Evolutionary conservation across 1,140 invertebrate species (phyloP), one percentile per base, ranked within the genome.

Genomic region (Panulirus ornatus): DNA sequence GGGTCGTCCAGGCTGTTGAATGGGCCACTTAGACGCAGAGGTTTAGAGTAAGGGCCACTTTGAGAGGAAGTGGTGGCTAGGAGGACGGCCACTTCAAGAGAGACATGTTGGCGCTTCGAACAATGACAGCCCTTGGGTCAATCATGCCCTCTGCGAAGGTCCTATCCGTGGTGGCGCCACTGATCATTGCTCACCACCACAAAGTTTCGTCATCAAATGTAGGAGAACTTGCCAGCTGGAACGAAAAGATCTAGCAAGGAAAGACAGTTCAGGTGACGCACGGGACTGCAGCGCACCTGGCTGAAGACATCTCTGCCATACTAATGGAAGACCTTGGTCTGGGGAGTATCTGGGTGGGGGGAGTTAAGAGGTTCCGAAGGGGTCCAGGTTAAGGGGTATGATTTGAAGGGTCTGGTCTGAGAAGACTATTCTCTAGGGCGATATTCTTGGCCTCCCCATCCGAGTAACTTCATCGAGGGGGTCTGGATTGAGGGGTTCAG

Each of bases 271-370:
- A 16, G 22, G 44, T 9, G 34, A 11, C 30, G 78, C 14, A 36
- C 9, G 30, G 44, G 34, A 27, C 38, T 19, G 16, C 79, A 79
- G 40, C 51, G 38, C 79, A 83, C 79, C 79, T 83, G 54, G 79
- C n/a, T 9, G 16, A 16, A 3, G 42, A 14, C 34, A n/a, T 3
- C 79, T 42, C 51, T n/a, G 54, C 30, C 79, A 83, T 83, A 83
- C 79, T 83, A 83, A 83, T 83, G 63, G 11, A 63, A 83, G 79
- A 38, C 79, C 79, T 83, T 83, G 79, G 79, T 36, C 79, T 22
- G 54, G 22, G 79, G 79, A 38, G 73, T 14, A 70, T 70, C 66
- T 70, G 34, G 40, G 34, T 27, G 54, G 19, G n/a, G 34, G 78
- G 54, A 34, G 30, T 8, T 58, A 34, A 40, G 8, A 30, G 76